Evolutionary conservation across 2,113 vertebrate species (phyloP).

Genomic region (Elephantulus edwardii): DNA sequence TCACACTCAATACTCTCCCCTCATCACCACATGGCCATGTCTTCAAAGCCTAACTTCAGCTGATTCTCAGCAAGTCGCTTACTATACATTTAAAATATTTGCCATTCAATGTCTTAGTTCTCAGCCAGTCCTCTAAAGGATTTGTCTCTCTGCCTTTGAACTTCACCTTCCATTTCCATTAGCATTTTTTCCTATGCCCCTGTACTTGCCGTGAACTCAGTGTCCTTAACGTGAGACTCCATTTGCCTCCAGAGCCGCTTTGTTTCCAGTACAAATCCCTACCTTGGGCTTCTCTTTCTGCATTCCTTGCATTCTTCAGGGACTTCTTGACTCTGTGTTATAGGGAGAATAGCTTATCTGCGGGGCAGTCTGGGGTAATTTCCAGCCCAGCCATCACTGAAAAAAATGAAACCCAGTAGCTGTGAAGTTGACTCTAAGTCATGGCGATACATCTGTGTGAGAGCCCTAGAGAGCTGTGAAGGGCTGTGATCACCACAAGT

Average conservation of each 20-base stretch:
- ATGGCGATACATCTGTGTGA: neutral
- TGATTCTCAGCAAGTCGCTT: neutral
- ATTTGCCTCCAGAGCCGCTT: constrained; percentile 26
- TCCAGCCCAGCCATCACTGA: neutral
- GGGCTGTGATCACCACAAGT: neutral
- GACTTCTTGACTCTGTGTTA: neutral
- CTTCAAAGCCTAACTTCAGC: constrained; percentile 1
- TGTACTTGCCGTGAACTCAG: neutral
- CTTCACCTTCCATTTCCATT: constrained; percentile 22
- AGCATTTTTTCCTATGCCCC: neutral
- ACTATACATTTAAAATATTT: neutral
- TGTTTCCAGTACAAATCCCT: neutral
- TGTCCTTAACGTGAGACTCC: neutral
- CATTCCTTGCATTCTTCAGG: neutral
- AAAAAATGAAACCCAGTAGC: neutral
- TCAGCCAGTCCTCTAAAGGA: constrained; percentile 33
- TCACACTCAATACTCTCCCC: neutral
- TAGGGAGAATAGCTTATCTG: neutral
- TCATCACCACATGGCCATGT: neutral
- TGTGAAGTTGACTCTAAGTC: neutral
- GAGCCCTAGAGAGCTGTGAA: neutral
- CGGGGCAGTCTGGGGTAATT: neutral
- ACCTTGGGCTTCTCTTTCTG: neutral
- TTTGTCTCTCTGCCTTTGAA: constrained; percentile 10
- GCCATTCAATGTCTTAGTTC: neutral